Base-by-base conservation (phyloP, 2,797 vertebrate genomes). In the Oryzias dopingdopingensis region DNA sequence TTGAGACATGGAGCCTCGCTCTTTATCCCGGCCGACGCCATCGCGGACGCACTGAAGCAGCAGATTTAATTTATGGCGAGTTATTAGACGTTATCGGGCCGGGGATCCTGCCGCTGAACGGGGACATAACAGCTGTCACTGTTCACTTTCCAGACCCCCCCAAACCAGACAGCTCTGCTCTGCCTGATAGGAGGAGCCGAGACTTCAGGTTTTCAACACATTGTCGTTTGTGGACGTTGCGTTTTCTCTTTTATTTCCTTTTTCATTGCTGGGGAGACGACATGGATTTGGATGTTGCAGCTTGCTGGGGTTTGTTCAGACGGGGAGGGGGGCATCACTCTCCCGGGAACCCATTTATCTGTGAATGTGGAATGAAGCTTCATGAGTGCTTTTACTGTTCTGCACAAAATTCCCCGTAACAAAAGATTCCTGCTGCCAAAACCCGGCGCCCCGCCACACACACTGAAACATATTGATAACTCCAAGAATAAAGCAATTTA, bases 51-150 rank as follows among this genome's bases (percentile, higher is more conserved):
- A 71, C 56, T 66, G 74, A 76, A 77, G 77, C 67, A 14, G 58
- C 56, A 74, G 75, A 83, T 88, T 84, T 86, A 85, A 87, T 86
- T 82, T 82, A 86, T 84, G 79, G 62, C 18, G 50, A 53, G 62
- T 86, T 86, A 86, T 84, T 83, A 80, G 74, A 88, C 79, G 52
- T 85, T 82, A 88, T 85, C 82, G 49, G 70, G 76, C 70, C 13
- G 18, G 41, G 64, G 70, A 81, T 84, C 68, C 67, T 53, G 62
- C 56, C 4, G 60, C 73, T 73, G 75, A 86, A 86, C 67, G 62
- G 76, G 65, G 65, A 65, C 82, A 76, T 72, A 76, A 84, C 79
- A 86, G 76, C 65, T 67, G 77, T 75, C 72, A 59, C 61, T 51
- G 67, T 47, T 57, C 56, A 52, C 54, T 41, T 20, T 15, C 56